Conservation (phyloP, 2,113 vertebrate genomes). For the Brachypodius melanocephalos region DNA sequence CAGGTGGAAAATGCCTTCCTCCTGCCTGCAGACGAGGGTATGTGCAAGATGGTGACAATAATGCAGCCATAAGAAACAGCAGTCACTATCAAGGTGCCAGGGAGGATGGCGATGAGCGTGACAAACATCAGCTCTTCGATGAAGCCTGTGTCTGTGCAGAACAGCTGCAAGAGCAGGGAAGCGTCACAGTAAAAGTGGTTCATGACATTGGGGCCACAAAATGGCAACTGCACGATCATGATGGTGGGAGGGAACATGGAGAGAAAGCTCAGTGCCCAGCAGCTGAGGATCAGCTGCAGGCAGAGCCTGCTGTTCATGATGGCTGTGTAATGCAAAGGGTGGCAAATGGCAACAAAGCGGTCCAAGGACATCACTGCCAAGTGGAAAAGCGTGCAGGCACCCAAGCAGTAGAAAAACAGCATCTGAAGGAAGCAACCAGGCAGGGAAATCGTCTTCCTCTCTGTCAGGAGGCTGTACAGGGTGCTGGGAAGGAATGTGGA, state of each 20-base stretch:
- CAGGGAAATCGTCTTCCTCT: background rate
- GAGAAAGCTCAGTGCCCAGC: background rate
- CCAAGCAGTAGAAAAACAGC: conserved; percentile 1
- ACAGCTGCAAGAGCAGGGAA: background rate
- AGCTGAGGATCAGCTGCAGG: background rate
- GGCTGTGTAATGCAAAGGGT: background rate
- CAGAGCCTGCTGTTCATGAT: background rate
- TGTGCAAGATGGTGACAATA: conserved; percentile 1
- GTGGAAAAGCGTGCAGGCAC: background rate
- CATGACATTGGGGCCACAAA: conserved; percentile 23
- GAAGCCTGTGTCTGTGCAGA: background rate
- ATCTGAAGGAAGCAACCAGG: conserved; percentile 20
- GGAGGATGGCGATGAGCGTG: background rate
- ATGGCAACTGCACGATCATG: background rate
- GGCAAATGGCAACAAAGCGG: conserved; percentile 9
- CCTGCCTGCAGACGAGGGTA: background rate
- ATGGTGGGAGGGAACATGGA: background rate
- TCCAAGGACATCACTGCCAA: conserved; percentile 34
- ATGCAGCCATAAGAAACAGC: conserved; percentile 34
- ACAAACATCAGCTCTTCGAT: background rate
- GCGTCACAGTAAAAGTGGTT: conserved; percentile 25
- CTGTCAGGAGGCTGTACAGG: background rate
- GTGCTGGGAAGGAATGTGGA: conserved; percentile 2
- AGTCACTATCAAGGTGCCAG: background rate
- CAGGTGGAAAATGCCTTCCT: conserved; percentile 61